These are phyloP conservation scores for Brachymystax lenok DNA, from an alignment of 2,797 vertebrate species.

Conservation along the genomic window DNA sequence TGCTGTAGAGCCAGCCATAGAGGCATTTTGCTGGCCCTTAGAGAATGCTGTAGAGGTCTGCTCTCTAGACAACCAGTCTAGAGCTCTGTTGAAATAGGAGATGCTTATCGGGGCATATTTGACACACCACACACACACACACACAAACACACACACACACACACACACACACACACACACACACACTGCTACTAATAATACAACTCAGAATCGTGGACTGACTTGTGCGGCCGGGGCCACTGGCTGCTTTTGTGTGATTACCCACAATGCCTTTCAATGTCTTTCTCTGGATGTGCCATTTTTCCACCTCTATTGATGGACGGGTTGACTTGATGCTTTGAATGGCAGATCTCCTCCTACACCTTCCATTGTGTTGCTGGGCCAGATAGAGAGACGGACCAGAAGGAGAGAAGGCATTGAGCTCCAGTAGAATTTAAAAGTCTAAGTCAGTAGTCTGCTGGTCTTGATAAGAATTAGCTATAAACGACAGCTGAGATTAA, in stretches of 20 bases:
- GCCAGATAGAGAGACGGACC: too few relatives aligned
- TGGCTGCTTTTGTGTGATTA: conserved; percentile 31
- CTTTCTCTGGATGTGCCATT: conserved; percentile 32
- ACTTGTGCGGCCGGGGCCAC: too few relatives aligned
- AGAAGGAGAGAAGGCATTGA: not conserved
- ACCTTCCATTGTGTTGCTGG: not conserved
- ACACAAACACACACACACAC: too few relatives aligned
- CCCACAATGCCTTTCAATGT: conserved; percentile 17
- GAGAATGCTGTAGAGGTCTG: not conserved
- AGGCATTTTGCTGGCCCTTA: too few relatives aligned
- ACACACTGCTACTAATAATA: not conserved
- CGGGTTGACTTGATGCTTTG: conserved; percentile 31
- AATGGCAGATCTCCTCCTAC: conserved; percentile 29
- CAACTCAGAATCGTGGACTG: too few relatives aligned
- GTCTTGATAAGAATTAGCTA: not conserved
- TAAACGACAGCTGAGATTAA: not conserved
- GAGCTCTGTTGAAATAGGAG: not conserved
- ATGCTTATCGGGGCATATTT: not conserved
- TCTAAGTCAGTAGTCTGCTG: not conserved
- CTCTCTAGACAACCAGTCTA: not conserved
- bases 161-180: too few relatives aligned
- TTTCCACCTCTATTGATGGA: conserved; percentile 44
- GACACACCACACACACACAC: too few relatives aligned
- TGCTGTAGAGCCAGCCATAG: too few relatives aligned
- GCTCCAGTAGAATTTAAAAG: not conserved